phyloP scores from a whole-genome alignment of 2,888 invertebrate genomes.

The Netelia fuscicornis region DNA sequence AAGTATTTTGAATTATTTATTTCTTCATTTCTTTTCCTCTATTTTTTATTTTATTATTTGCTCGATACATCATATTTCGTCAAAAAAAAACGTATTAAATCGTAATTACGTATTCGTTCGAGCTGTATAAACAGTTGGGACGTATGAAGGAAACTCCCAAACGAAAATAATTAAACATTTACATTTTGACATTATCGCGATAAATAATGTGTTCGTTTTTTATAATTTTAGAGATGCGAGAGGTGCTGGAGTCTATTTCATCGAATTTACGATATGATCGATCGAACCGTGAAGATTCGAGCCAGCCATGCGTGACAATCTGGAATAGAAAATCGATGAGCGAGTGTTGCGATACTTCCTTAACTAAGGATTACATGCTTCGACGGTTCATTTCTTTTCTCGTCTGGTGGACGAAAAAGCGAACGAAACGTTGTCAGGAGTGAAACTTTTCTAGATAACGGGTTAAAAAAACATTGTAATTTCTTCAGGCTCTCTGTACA shows the following conservation, averaged over 20 bases:
- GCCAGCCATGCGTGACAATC: constrained; percentile 68
- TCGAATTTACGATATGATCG: not conserved
- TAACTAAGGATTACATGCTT: constrained; percentile 26
- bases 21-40: constrained; percentile 40
- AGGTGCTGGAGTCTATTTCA: not conserved
- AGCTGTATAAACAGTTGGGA: not conserved
- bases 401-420: constrained; percentile 47
- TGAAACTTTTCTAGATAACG: not conserved
- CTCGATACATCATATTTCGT: not conserved
- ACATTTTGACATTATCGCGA: not conserved
- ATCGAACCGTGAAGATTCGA: constrained; percentile 69
- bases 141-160: not conserved
- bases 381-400: constrained; percentile 60
- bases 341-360: constrained; percentile 5
- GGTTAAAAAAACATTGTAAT: constrained; percentile 10
- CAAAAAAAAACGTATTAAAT: not conserved
- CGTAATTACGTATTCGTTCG: not conserved
- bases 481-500: not conserved
- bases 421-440: not conserved
- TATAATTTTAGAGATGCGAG: not conserved
- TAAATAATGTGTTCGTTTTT: not conserved
- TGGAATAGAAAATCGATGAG: constrained; percentile 59
- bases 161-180: not conserved
- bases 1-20: not conserved
- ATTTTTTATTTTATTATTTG: not conserved